Conservation (phyloP, 2,888 invertebrate species). For the Acleris emargana region DNA sequence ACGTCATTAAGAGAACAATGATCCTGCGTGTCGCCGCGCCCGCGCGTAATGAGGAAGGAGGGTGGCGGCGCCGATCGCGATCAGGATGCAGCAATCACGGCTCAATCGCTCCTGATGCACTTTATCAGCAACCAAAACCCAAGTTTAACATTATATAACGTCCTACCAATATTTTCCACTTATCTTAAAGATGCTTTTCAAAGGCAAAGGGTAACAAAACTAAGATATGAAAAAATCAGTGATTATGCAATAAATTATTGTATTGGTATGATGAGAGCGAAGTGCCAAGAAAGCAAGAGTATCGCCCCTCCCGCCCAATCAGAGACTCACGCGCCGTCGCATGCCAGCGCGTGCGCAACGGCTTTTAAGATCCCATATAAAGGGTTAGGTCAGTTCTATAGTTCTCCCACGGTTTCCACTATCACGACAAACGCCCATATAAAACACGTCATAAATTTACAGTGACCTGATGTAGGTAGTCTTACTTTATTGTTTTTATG, state of each 20-base stretch:
- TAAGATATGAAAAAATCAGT: constrained; percentile 2
- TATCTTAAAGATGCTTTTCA: constrained; percentile 3
- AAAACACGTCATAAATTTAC: constrained; percentile 11
- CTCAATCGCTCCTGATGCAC: constrained; percentile 36
- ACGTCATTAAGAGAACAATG: constrained; percentile 32
- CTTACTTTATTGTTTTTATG: constrained; percentile 16
- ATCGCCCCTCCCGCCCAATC: constrained; percentile 54
- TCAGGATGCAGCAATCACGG: constrained; percentile 73
- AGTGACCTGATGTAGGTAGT: constrained; percentile 11
- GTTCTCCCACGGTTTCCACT: constrained; percentile 18
- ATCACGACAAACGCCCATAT: constrained; percentile 17
- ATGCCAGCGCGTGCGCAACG: constrained; percentile 31
- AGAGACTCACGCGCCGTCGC: constrained; percentile 43
- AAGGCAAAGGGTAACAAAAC: constrained; percentile 6
- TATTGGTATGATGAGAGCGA: constrained; percentile 13
- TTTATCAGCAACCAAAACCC: constrained; percentile 8
- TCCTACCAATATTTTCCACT: constrained; percentile 7
- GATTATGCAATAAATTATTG: constrained; percentile 19
- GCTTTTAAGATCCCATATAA: constrained; percentile 23
- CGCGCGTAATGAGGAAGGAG: constrained; percentile 74
- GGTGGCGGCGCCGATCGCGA: constrained; percentile 66
- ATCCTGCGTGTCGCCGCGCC: constrained; percentile 25
- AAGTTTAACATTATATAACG: no score
- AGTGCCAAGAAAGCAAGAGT: constrained; percentile 59
- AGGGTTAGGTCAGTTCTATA: constrained; percentile 24